Percentiles rank a stretch among this genome's conserved stretches.
These are phyloP conservation scores for Bucorvus abyssinicus DNA, from an alignment of 2,797 vertebrate genomes.

Conservation along the genomic window DNA sequence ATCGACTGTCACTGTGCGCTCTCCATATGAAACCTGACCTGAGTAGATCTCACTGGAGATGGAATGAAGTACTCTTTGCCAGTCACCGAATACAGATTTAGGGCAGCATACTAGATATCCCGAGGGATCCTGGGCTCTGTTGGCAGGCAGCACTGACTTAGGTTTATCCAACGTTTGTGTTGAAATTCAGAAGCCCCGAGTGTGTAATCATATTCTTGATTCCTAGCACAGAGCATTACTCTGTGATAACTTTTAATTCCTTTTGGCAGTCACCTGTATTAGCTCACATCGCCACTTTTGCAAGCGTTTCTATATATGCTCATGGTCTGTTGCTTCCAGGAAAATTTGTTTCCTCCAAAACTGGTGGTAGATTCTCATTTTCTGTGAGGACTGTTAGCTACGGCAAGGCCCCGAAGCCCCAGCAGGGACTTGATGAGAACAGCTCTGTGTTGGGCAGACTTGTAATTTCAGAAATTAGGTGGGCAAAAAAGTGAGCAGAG, in stretches of 20 bases:
- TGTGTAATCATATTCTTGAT: neutral
- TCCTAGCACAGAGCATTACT: neutral
- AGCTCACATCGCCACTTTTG: neutral
- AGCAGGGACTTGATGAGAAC: neutral
- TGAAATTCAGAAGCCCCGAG: neutral
- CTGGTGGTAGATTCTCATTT: neutral
- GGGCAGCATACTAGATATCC: neutral
- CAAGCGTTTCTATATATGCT: neutral
- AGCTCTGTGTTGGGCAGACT: neutral
- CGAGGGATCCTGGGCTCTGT: neutral
- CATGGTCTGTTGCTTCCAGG: neutral
- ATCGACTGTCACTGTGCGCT: rapidly evolving
- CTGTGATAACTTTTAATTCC: neutral
- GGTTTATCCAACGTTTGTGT: neutral
- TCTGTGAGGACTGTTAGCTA: neutral
- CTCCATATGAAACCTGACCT: neutral
- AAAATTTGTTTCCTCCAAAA: neutral
- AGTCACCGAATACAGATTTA: neutral
- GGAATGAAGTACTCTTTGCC: neutral
- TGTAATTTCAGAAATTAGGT: neutral
- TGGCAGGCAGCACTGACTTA: neutral
- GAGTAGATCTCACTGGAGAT: neutral
- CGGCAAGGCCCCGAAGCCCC: neutral
- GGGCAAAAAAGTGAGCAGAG: neutral
- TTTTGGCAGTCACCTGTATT: neutral